Conservation (phyloP, 2,888 invertebrate genomes). For the Dasysyrphus tricinctus region DNA sequence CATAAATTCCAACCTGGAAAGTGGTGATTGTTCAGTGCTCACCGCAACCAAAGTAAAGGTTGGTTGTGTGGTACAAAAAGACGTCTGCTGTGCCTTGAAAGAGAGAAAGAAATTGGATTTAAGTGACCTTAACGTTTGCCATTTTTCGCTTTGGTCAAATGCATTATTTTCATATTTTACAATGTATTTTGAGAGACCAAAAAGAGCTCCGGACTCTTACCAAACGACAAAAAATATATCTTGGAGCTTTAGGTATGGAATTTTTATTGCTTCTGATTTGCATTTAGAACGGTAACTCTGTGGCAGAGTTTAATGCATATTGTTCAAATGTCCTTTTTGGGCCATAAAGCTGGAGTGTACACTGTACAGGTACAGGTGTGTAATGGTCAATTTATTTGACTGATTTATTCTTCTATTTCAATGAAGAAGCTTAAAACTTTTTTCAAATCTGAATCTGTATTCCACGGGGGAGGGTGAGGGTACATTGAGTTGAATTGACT, state of each 20-base stretch:
- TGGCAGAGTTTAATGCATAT: conserved; percentile 41
- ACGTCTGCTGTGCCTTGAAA: conserved; percentile 11
- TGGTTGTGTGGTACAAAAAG: conserved; percentile 18
- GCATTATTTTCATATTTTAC: conserved; percentile 44
- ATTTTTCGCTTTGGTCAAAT: conserved; percentile 29
- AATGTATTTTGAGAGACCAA: not conserved
- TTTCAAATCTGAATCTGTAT: not conserved
- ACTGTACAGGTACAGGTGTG: conserved; percentile 7
- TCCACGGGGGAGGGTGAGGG: not conserved
- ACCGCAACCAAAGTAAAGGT: conserved; percentile 9
- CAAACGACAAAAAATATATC: conserved; percentile 25
- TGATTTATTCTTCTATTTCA: conserved; percentile 6
- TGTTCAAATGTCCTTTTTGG: conserved; percentile 36
- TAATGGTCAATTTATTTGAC: conserved; percentile 26
- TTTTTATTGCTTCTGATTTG: conserved; percentile 68
- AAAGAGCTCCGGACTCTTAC: not conserved
- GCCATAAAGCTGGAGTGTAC: not conserved
- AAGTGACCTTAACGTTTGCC: conserved; percentile 48
- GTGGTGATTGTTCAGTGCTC: conserved; percentile 42
- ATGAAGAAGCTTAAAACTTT: conserved; percentile 6
- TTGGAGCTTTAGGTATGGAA: conserved; percentile 33
- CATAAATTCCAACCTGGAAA: conserved; percentile 58
- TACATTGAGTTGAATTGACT: conserved; percentile 8
- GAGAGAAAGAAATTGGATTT: conserved; percentile 13
- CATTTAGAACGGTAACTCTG: conserved; percentile 58